Conservation (phyloP, 2,888 invertebrate genomes). For the Cantharis nigra region DNA sequence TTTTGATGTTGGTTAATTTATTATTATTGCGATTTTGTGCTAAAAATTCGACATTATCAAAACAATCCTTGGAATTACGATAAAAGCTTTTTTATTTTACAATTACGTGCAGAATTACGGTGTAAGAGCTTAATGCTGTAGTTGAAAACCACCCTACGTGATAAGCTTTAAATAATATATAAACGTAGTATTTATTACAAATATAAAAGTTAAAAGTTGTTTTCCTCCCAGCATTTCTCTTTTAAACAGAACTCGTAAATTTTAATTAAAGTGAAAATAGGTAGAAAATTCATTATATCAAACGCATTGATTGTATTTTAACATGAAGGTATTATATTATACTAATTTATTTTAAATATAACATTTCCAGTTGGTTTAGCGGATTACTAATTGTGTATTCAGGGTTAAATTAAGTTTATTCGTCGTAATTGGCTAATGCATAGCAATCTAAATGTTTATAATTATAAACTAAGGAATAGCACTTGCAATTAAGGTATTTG, state of each 20-base stretch:
- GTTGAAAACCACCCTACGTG: background rate
- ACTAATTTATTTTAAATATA: background rate
- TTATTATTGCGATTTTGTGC: background rate
- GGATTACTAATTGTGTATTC: conserved; percentile 15
- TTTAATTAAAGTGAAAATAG: background rate
- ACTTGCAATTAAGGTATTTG: background rate
- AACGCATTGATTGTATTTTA: background rate
- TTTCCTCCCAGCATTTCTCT: background rate
- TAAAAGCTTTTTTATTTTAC: background rate
- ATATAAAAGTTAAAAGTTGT: background rate
- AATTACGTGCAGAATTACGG: background rate
- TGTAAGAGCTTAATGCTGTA: background rate
- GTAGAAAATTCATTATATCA: background rate
- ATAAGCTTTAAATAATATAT: background rate
- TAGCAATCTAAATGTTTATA: background rate
- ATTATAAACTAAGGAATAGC: background rate
- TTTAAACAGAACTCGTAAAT: background rate
- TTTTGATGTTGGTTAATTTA: background rate
- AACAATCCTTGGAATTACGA: background rate
- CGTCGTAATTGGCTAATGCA: conserved; percentile 14
- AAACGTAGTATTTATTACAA: background rate
- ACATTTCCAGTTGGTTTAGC: conserved; percentile 22
- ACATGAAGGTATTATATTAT: background rate
- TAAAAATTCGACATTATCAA: background rate
- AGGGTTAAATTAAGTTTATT: conserved; percentile 24